A percentile compares a stretch with the other conserved stretches of the same genome.
Conservation (phyloP, 2,888 invertebrate species). For the Eumacrocentrus americanus region DNA sequence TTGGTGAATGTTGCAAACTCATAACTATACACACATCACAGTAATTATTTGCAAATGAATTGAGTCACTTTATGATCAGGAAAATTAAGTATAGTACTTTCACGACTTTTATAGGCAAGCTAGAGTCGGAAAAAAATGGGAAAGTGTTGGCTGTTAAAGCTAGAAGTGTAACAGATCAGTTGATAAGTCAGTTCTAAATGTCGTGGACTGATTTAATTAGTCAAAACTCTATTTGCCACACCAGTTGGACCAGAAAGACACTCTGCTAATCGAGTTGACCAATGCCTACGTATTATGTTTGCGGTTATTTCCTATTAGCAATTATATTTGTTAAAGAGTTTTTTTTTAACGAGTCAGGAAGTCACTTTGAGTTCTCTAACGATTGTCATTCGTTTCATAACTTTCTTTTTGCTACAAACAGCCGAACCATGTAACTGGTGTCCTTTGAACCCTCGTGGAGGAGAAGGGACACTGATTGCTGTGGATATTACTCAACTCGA, state of each 20-base stretch:
- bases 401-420: constrained; percentile 13
- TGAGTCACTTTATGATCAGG: not conserved
- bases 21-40: not conserved
- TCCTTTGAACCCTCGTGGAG: constrained; percentile 8
- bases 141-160: constrained; percentile 1
- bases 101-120: not conserved
- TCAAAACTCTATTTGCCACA: not conserved
- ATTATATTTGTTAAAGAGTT: too few relatives aligned
- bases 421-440: not conserved
- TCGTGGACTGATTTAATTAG: constrained; percentile 13
- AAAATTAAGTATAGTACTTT: not conserved
- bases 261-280: too few relatives aligned
- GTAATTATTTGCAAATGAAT: not conserved
- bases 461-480: not conserved
- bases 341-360: constrained; percentile 6
- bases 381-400: constrained; percentile 13
- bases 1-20: not conserved
- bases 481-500: constrained; percentile 10
- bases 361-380: not conserved
- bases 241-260: not conserved
- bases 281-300: too few relatives aligned
- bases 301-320: too few relatives aligned
- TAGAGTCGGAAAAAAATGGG: not conserved
- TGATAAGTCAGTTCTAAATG: constrained; percentile 6
- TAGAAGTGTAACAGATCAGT: too few relatives aligned